phyloP scores from a whole-genome alignment of 2,113 vertebrate species.

The Entelurus aequoreus region DNA sequence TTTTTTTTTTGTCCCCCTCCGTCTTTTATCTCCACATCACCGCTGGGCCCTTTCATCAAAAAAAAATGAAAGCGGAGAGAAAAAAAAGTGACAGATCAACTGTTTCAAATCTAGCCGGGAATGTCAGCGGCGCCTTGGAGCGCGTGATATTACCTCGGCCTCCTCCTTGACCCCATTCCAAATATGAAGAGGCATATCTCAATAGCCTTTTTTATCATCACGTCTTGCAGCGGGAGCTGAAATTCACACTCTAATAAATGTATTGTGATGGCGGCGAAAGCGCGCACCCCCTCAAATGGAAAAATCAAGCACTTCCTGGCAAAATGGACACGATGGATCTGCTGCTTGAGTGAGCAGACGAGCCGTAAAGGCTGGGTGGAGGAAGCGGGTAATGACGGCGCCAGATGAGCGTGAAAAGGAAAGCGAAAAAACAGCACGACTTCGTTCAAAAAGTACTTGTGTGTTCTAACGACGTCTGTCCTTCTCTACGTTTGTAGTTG shows the following conservation, averaged over 20 bases:
- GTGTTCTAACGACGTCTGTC: neutral
- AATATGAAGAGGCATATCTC: slow-evolving; percentile 56
- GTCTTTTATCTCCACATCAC: slow-evolving; percentile 61
- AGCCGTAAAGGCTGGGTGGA: slow-evolving; percentile 18
- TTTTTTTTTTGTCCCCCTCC: slow-evolving; percentile 39
- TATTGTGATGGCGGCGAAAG: slow-evolving; percentile 43
- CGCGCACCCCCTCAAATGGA: slow-evolving; percentile 36
- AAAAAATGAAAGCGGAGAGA: slow-evolving; percentile 32
- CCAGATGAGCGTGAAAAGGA: slow-evolving; percentile 27
- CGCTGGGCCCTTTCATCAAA: slow-evolving; percentile 48
- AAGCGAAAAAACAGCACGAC: slow-evolving; percentile 6
- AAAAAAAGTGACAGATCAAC: slow-evolving; percentile 44
- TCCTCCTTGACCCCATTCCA: slow-evolving; percentile 64
- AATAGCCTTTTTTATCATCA: slow-evolving; percentile 49
- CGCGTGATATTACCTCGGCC: slow-evolving; percentile 51
- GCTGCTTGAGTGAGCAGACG: slow-evolving; percentile 41
- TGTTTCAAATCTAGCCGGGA: slow-evolving; percentile 51
- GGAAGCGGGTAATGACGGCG: slow-evolving; percentile 17
- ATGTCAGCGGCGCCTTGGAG: slow-evolving; percentile 53
- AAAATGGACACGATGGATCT: slow-evolving; percentile 41
- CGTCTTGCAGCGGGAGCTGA: slow-evolving; percentile 36
- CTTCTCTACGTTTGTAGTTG: slow-evolving; percentile 36
- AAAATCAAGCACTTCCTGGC: slow-evolving; percentile 30
- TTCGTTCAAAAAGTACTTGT: too few species aligned
- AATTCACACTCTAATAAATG: slow-evolving; percentile 49